Evolutionary conservation across 2,888 invertebrate species (phyloP).

Genomic region (Sesamia inferens): DNA sequence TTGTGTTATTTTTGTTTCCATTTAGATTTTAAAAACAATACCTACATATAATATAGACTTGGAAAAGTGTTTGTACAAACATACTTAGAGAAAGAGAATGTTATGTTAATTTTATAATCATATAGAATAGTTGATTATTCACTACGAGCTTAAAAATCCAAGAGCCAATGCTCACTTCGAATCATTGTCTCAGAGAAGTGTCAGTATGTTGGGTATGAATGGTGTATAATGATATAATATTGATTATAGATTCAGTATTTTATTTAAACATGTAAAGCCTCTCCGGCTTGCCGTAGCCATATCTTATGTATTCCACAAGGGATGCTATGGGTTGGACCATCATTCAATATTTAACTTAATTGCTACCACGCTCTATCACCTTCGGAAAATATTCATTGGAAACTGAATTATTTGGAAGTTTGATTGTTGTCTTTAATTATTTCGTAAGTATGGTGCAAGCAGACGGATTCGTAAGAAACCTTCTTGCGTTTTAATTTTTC

Average conservation of each 20-base stretch:
- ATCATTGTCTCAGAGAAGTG: neutral
- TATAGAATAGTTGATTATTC: too few relatives aligned
- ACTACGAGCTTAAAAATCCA: too few relatives aligned
- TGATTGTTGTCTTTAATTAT: neutral
- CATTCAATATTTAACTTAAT: constrained; percentile 45
- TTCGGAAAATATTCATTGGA: neutral
- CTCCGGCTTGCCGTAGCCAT: neutral
- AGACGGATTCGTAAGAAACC: too few relatives aligned
- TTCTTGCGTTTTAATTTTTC: too few relatives aligned
- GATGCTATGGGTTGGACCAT: constrained; percentile 32
- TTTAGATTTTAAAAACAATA: too few relatives aligned
- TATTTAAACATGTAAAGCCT: constrained; percentile 22
- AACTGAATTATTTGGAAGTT: constrained; percentile 15
- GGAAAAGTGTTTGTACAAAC: too few relatives aligned
- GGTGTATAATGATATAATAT: constrained; percentile 19
- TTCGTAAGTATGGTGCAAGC: too few relatives aligned
- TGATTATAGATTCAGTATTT: constrained; percentile 30
- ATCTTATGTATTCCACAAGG: constrained; percentile 25
- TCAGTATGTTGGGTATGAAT: neutral
- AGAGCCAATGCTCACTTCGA: too few relatives aligned
- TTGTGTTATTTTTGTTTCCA: too few relatives aligned
- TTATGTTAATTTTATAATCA: too few relatives aligned
- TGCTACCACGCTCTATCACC: constrained; percentile 20
- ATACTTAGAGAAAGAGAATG: too few relatives aligned
- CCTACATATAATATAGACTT: too few relatives aligned